These are phyloP conservation scores for Poecilobothrus nobilitatus DNA, from an alignment of 2,888 invertebrate species.

Conservation along the genomic window DNA sequence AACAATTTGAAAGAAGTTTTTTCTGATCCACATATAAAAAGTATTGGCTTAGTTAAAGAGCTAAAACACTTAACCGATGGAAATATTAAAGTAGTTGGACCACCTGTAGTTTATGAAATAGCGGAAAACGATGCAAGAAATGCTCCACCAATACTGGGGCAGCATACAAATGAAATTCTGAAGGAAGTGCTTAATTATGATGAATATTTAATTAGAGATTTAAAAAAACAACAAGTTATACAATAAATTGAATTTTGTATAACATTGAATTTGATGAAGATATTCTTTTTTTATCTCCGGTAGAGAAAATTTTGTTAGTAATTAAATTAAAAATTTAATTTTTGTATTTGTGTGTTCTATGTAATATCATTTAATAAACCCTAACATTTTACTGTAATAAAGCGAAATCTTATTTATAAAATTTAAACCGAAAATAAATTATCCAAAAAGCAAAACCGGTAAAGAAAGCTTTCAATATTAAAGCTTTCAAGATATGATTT, in stretches of 20 bases:
- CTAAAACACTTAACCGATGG: slow-evolving; percentile 63
- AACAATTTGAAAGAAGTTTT: slow-evolving; percentile 82
- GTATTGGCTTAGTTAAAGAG: slow-evolving; percentile 62
- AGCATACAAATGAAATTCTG: slow-evolving; percentile 77
- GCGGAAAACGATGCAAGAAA: slow-evolving; percentile 60
- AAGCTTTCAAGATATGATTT: too few species aligned
- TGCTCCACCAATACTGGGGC: slow-evolving; percentile 77
- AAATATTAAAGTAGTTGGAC: slow-evolving; percentile 68
- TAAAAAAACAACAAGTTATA: slow-evolving; percentile 32
- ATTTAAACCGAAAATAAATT: too few species aligned
- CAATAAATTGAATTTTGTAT: slow-evolving; percentile 30
- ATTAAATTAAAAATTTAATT: too few species aligned
- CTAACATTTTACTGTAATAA: too few species aligned
- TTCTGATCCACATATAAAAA: slow-evolving; percentile 73
- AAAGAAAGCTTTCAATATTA: too few species aligned
- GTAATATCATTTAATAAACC: too few species aligned
- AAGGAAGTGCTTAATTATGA: slow-evolving; percentile 56
- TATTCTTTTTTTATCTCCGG: too few species aligned
- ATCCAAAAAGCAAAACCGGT: too few species aligned
- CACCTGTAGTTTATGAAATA: slow-evolving; percentile 73
- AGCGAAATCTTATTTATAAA: too few species aligned
- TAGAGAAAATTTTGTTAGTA: too few species aligned
- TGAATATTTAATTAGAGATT: slow-evolving; percentile 49
- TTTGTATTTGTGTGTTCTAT: too few species aligned
- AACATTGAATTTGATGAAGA: too few species aligned